Base-by-base conservation (phyloP, 2,797 vertebrate species). In the Salarias fasciatus region DNA sequence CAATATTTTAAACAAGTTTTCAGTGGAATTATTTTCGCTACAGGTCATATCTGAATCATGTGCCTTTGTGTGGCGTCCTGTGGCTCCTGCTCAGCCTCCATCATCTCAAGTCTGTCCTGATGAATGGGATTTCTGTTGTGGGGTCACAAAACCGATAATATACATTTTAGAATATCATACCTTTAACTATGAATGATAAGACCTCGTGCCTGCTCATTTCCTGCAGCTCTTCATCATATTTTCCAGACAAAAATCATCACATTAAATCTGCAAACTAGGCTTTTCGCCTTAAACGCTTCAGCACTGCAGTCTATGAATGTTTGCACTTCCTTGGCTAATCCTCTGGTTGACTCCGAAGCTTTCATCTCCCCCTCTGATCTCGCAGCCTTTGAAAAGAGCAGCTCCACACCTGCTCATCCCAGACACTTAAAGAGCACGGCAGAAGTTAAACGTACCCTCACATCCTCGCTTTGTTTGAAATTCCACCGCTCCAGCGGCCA, bases 301-400 rank as follows among this genome's bases (percentile, higher is more conserved):
- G 46, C 63, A 60, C 71, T 56, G 58, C 63, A 48, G 48, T 43
- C 41, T 42, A 36, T 8, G 31, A 69, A 67, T 80, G 75, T 84
- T 75, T 84, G 81, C 77, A 67, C 80, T 88, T 86, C 86, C 81
- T 68, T 24, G 68, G 77, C 50, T 85, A 85, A 87, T 86, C 84
- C 79, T 67, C 31, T 6, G 66, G 45, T 60, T 72, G 72, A 73
- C 70, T 64, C 40, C 7, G 56, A 38, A 45, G 72, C 86, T 88
- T 91, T 89, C 82, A 89, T 89, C 80, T 75, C 45, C 54, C 33
- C 56, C 79, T 89, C 72, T 86, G 80, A 89, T 88, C 76, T 85
- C 14, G 2, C 44, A 51, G 72, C 59, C 77, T 90, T 90, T 89
- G 80, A 88, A 86, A 84, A 5, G 56, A 72, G 65, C 66, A 56